Conservation (phyloP, 1,140 invertebrate species). For the Delia radicum region DNA sequence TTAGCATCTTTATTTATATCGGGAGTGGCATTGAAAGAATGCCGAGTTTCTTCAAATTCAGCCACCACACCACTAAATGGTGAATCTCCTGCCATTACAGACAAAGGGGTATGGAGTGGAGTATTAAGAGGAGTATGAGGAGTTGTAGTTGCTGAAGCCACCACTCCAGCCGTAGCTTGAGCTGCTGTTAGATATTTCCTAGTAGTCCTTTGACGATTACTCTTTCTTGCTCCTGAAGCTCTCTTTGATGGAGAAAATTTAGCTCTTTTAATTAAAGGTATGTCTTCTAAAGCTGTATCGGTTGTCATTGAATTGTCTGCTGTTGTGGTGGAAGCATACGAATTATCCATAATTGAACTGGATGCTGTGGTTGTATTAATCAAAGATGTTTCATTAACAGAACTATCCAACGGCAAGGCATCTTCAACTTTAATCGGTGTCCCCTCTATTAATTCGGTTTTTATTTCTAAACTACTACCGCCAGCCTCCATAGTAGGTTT, state of each 20-base stretch:
- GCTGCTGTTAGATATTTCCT: constrained; percentile 35
- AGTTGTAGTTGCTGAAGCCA: not conserved
- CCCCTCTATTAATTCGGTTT: not conserved
- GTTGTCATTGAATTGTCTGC: not conserved
- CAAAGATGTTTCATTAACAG: not conserved
- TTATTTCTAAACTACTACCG: not conserved
- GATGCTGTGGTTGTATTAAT: constrained; percentile 12
- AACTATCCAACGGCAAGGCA: not conserved
- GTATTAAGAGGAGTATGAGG: not conserved
- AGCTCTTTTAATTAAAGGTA: constrained; percentile 30
- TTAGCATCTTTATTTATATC: constrained; percentile 36
- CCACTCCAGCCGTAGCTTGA: constrained; percentile 14
- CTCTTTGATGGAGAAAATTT: constrained; percentile 39
- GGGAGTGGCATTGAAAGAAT: constrained; percentile 37
- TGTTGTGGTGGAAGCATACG: not conserved
- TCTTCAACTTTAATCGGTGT: not conserved
- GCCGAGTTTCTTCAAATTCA: constrained; percentile 36
- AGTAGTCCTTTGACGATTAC: constrained; percentile 47
- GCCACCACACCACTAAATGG: constrained; percentile 24
- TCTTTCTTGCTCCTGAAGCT: constrained; percentile 41
- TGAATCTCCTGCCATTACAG: not conserved
- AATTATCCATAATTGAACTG: not conserved
- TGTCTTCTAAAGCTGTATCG: not conserved
- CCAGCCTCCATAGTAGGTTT: not conserved
- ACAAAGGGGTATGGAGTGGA: constrained; percentile 11